Evolutionary conservation across 1,140 invertebrate genomes (phyloP).

Genomic region (Coptotermes formosanus): DNA sequence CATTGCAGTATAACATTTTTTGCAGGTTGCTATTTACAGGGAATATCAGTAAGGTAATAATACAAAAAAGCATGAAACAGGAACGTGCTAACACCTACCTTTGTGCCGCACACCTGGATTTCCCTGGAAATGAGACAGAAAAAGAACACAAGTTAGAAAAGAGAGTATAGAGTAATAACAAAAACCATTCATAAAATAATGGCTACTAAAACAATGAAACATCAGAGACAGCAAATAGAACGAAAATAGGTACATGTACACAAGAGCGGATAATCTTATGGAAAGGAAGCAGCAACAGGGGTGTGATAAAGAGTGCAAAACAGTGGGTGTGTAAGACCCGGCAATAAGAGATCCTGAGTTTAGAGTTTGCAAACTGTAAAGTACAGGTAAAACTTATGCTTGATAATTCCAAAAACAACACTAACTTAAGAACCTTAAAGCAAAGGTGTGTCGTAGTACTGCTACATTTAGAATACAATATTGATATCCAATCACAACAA

Average conservation of each 20-base stretch:
- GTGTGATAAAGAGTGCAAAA: background rate
- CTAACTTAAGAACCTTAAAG: no score
- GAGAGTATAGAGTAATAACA: background rate
- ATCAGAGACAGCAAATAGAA: background rate
- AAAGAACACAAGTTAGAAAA: constrained; percentile 6
- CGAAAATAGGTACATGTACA: background rate
- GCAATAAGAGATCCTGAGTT: no score
- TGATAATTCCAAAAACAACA: no score
- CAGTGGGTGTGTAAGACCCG: no score
- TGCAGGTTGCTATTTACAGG: no score
- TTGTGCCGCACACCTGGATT: constrained; percentile 5
- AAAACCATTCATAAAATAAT: constrained; percentile 1
- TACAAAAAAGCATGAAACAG: background rate
- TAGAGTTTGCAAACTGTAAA: no score
- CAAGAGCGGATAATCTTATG: background rate
- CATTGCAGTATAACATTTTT: no score
- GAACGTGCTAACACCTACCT: background rate
- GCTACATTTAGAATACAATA: no score
- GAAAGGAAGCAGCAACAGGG: background rate
- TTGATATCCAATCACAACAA: no score
- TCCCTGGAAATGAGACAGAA: constrained; percentile 18
- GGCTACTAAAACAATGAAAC: constrained; percentile 5
- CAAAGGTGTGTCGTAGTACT: no score
- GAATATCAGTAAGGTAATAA: no score
- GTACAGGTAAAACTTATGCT: no score